Conservation (phyloP, 2,888 invertebrate species). For the Lacanobia oleracea region DNA sequence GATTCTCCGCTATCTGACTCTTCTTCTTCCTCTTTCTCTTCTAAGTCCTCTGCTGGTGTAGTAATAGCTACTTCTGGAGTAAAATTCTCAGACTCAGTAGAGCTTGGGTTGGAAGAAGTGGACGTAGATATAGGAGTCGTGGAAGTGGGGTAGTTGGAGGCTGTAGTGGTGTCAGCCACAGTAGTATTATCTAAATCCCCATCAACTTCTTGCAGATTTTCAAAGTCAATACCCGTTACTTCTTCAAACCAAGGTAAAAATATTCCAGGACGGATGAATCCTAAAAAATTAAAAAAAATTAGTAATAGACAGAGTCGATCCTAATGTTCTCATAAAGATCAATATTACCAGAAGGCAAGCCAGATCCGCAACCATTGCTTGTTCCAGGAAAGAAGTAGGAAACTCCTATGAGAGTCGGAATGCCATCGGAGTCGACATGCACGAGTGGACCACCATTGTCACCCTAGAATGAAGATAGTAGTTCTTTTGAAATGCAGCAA, state of each 20-base stretch:
- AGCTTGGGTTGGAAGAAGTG: background rate
- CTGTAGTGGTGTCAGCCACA: background rate
- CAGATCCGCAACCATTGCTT: slow-evolving; percentile 36
- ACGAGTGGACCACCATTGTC: slow-evolving; percentile 84
- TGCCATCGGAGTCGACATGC: slow-evolving; percentile 70
- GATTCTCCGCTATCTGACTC: slow-evolving; percentile 61
- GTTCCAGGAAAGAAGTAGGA: slow-evolving; percentile 59
- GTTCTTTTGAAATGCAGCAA: too few species aligned
- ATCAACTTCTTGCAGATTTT: slow-evolving; percentile 74
- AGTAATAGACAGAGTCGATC: background rate
- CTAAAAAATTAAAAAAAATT: slow-evolving; percentile 60
- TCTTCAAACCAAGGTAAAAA: slow-evolving; percentile 81
- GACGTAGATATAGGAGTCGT: background rate
- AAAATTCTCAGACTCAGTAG: background rate
- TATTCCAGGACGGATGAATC: slow-evolving; percentile 83
- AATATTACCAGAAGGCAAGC: slow-evolving; percentile 78
- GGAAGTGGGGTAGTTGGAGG: too few species aligned
- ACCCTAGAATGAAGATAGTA: slow-evolving; percentile 11
- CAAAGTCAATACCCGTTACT: slow-evolving; percentile 81
- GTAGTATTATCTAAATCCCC: slow-evolving; percentile 5
- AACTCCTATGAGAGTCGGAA: slow-evolving; percentile 78
- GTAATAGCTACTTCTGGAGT: background rate
- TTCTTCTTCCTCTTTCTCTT: slow-evolving; percentile 36
- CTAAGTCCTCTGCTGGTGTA: slow-evolving; percentile 44
- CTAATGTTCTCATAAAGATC: background rate